Percentiles rank a stretch among this genome's conserved stretches.
These are phyloP conservation scores for Mormyrus lacerda DNA, from an alignment of 2,113 vertebrate species.

Conservation along the genomic window DNA sequence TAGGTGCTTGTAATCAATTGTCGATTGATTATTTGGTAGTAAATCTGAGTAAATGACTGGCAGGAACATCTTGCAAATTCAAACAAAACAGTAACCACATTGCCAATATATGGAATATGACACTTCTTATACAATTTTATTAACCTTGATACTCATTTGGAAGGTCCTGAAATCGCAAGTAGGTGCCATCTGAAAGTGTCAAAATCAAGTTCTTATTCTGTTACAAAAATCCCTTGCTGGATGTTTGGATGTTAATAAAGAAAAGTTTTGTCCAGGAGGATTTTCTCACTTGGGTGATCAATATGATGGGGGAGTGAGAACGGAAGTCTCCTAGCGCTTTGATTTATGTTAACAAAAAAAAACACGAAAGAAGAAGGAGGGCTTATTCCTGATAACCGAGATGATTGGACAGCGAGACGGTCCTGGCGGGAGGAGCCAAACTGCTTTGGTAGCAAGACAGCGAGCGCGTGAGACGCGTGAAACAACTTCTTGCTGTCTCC, in stretches of 20 bases:
- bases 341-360: background rate
- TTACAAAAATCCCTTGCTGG: background rate
- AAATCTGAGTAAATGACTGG: background rate
- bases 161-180: background rate
- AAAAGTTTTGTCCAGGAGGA: background rate
- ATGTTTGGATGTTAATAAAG: background rate
- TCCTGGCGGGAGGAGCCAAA: background rate
- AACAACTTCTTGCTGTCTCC: too few relatives aligned
- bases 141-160: background rate
- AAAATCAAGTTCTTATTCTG: background rate
- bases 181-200: background rate
- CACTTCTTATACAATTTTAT: background rate
- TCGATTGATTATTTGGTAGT: background rate
- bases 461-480: background rate
- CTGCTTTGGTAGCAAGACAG: background rate
- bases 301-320: background rate
- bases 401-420: background rate
- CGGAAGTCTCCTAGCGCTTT: background rate
- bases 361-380: background rate
- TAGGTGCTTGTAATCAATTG: background rate
- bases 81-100: background rate
- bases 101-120: background rate
- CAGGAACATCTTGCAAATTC: background rate
- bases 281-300: constrained; percentile 5
- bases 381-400: background rate